phyloP scores from a whole-genome alignment of 2,888 invertebrate species.

The Kryphioiulus occultus region DNA sequence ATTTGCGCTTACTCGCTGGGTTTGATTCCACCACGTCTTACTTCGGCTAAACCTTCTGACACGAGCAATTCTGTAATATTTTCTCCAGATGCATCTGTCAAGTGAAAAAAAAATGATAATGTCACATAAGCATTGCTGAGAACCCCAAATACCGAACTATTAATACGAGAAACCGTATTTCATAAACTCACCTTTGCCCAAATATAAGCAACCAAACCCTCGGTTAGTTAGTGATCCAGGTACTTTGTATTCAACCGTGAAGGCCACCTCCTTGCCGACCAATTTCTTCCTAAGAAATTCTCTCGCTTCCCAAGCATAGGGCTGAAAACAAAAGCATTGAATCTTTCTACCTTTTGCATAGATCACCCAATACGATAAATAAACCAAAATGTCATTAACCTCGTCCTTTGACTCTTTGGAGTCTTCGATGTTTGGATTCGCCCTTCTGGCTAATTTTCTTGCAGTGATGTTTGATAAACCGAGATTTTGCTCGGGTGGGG shows the following conservation, averaged over 20 bases:
- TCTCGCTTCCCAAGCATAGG: constrained; percentile 97
- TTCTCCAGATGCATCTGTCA: constrained; percentile 73
- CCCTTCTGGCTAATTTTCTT: constrained; percentile 85
- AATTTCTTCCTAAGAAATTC: constrained; percentile 92
- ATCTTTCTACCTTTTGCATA: constrained; percentile 53
- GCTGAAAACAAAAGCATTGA: constrained; percentile 65
- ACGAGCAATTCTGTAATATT: constrained; percentile 89
- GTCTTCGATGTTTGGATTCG: constrained; percentile 66
- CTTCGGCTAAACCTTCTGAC: constrained; percentile 86
- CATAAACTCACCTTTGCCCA: constrained; percentile 75
- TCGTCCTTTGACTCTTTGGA: constrained; percentile 62
- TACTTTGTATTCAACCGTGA: constrained; percentile 79
- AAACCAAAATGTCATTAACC: constrained; percentile 57
- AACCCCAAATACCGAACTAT: too few species aligned
- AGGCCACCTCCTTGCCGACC: constrained; percentile 88
- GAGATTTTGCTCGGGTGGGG: constrained; percentile 91
- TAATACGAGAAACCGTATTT: neutral
- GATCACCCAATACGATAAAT: neutral
- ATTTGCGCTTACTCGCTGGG: constrained; percentile 64
- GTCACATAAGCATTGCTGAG: too few species aligned
- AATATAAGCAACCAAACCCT: constrained; percentile 86
- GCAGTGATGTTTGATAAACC: constrained; percentile 90
- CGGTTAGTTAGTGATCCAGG: constrained; percentile 72
- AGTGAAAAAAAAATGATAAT: neutral
- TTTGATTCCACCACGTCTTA: constrained; percentile 67